Evolutionary conservation across 2,113 vertebrate genomes (phyloP).

Genomic region (Spermophilus dauricus): DNA sequence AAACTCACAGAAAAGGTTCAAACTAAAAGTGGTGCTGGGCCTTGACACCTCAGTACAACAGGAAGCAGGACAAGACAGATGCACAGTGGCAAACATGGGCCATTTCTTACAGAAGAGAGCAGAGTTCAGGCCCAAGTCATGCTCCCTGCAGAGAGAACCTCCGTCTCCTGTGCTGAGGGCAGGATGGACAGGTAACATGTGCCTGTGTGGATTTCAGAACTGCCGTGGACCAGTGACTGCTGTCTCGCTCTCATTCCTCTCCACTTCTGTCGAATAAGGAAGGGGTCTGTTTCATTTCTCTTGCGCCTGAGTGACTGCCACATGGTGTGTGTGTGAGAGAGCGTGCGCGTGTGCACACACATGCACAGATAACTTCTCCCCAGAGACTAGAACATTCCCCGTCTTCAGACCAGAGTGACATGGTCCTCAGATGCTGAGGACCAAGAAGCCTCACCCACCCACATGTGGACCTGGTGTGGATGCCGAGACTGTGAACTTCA

Average conservation of each 20-base stretch:
- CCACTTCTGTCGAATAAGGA: not conserved
- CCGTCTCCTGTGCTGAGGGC: rapidly evolving
- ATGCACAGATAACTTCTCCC: too few relatives aligned
- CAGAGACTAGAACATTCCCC: too few relatives aligned
- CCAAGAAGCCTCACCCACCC: too few relatives aligned
- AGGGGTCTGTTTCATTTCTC: not conserved
- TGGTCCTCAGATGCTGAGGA: not conserved
- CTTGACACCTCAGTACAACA: not conserved
- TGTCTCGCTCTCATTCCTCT: rapidly evolving
- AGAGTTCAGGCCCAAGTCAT: not conserved
- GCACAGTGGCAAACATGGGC: not conserved
- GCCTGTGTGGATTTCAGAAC: not conserved
- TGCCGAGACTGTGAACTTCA: rapidly evolving
- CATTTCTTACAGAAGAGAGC: not conserved
- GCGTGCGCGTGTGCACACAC: rapidly evolving
- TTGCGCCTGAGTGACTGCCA: not conserved
- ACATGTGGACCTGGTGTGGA: rapidly evolving
- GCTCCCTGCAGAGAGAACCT: rapidly evolving
- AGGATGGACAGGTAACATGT: rapidly evolving
- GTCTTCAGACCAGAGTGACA: too few relatives aligned
- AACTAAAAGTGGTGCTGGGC: not conserved
- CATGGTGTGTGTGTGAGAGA: rapidly evolving
- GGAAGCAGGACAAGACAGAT: not conserved
- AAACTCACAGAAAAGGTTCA: not conserved
- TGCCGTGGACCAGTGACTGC: not conserved